phyloP scores from a whole-genome alignment of 2,797 vertebrate species.

The Sebastolobus altivelis region DNA sequence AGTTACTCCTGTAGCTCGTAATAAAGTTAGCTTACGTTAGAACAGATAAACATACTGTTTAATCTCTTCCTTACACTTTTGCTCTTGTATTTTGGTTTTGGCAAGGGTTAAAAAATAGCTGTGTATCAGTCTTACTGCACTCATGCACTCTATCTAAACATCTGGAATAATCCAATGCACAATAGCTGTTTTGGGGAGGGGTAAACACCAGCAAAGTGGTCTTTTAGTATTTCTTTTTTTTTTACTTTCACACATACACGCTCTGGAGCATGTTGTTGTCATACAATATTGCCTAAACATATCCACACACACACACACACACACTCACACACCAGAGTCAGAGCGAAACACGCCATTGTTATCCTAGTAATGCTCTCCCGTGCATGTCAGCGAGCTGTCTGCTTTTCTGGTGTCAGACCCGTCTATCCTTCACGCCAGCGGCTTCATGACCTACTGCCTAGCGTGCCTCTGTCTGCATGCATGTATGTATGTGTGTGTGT shows the following conservation, averaged over 20 bases:
- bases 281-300: conserved; percentile 5
- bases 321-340: conserved; percentile 8
- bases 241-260: conserved; percentile 18
- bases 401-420: conserved; percentile 74
- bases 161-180: not conserved
- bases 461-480: conserved; percentile 71
- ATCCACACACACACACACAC: conserved; percentile 14
- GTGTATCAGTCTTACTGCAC: not conserved
- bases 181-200: not conserved
- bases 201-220: conserved; percentile 1
- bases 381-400: conserved; percentile 66
- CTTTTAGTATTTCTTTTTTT: not conserved
- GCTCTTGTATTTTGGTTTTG: not conserved
- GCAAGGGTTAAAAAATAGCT: not conserved
- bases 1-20: not conserved
- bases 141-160: not conserved
- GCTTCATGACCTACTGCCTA: conserved; percentile 77
- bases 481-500: conserved; percentile 9
- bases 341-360: conserved; percentile 63
- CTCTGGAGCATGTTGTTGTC: conserved; percentile 28
- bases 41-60: not conserved
- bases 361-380: conserved; percentile 52
- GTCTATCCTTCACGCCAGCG: conserved; percentile 73
- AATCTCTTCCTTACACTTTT: not conserved
- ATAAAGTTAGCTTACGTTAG: not conserved